phyloP scores from a whole-genome alignment of 2,113 vertebrate species.

The Herpetotheres cachinnans region DNA sequence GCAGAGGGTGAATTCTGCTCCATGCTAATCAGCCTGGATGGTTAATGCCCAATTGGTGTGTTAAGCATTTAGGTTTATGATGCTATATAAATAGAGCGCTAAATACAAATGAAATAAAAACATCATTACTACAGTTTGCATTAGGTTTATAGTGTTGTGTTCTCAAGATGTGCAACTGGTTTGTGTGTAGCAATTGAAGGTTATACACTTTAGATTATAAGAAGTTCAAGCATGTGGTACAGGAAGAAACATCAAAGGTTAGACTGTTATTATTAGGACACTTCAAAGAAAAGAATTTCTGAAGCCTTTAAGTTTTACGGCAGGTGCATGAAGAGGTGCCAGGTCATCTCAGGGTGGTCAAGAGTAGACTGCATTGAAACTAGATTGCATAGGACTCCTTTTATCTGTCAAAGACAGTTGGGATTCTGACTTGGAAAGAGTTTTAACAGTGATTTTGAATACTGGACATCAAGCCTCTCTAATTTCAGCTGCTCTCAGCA shows the following conservation, averaged over 20 bases:
- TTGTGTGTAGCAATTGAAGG: constrained; percentile 57
- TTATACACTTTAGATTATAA: constrained; percentile 81
- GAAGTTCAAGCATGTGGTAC: constrained; percentile 86
- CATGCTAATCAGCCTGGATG: constrained; percentile 15
- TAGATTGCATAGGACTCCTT: constrained; percentile 78
- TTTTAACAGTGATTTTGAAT: constrained; percentile 81
- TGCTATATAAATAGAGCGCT: background rate
- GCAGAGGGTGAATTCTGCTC: background rate
- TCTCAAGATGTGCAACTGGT: constrained; percentile 41
- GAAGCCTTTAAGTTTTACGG: constrained; percentile 94
- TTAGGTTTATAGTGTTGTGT: constrained; percentile 40
- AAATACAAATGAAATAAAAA: constrained; percentile 49
- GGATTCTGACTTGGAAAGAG: constrained; percentile 74
- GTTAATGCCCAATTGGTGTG: background rate
- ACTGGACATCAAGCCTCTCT: constrained; percentile 97
- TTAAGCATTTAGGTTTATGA: constrained; percentile 17
- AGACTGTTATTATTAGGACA: constrained; percentile 86
- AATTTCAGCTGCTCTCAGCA: constrained; percentile 96
- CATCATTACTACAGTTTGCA: constrained; percentile 30
- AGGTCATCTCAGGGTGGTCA: constrained; percentile 88
- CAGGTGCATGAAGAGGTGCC: constrained; percentile 92
- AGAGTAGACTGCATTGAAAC: constrained; percentile 69
- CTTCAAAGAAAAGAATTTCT: constrained; percentile 90
- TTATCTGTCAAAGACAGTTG: constrained; percentile 82
- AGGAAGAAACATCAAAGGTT: constrained; percentile 91